These are phyloP conservation scores for Pachyrhynchus sulphureomaculatus DNA, from an alignment of 1,140 invertebrate species.

Conservation along the genomic window DNA sequence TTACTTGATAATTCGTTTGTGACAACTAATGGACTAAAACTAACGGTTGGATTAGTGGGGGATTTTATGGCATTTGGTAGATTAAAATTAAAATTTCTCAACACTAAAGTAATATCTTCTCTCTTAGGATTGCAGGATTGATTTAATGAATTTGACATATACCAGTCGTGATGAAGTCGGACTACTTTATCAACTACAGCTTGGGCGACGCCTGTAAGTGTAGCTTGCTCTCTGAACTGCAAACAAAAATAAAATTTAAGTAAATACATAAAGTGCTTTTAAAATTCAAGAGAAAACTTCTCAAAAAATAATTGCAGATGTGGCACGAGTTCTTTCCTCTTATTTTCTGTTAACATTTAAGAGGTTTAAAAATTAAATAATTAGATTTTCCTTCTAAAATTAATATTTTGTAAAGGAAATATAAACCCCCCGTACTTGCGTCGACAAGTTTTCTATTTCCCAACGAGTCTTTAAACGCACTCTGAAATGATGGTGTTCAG, in stretches of 20 bases:
- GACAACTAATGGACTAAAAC: slow-evolving; percentile 60
- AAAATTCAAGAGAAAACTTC: no score
- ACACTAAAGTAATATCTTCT: slow-evolving; percentile 81
- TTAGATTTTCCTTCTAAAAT: no score
- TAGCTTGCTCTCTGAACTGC: slow-evolving; percentile 77
- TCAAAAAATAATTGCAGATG: no score
- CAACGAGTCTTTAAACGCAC: no score
- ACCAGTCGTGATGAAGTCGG: slow-evolving; percentile 79
- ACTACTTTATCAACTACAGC: slow-evolving; percentile 85
- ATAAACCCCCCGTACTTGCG: no score
- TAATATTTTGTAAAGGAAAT: no score
- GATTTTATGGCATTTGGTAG: slow-evolving; percentile 64
- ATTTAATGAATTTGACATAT: slow-evolving; percentile 62
- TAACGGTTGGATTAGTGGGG: slow-evolving; percentile 55
- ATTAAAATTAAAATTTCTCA: slow-evolving; percentile 84
- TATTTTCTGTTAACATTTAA: no score
- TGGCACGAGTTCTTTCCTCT: no score
- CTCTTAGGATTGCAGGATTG: slow-evolving; percentile 57
- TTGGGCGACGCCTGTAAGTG: slow-evolving; percentile 81
- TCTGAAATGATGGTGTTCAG: no score
- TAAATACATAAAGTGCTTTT: no score
- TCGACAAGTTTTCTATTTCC: no score
- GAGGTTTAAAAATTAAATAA: no score
- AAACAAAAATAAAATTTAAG: slow-evolving; percentile 34
- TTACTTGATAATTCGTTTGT: slow-evolving; percentile 32